These are phyloP conservation scores for Florisuga fusca DNA, from an alignment of 2,797 vertebrate genomes.

Conservation along the genomic window DNA sequence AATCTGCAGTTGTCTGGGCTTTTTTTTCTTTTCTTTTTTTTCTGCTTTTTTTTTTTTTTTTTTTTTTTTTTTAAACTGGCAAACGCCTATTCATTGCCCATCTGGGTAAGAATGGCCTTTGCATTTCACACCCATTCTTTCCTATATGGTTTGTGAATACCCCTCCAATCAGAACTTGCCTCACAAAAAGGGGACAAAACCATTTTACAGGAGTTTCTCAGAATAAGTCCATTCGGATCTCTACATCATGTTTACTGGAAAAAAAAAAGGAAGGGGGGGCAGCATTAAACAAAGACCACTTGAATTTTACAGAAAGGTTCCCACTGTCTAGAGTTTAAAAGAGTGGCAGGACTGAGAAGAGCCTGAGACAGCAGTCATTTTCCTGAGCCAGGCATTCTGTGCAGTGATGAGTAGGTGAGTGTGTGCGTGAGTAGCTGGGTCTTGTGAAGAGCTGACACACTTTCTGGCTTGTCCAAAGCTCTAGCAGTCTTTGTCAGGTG, in stretches of 20 bases:
- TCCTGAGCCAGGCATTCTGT: constrained; percentile 67
- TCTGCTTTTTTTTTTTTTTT: neutral
- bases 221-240: constrained; percentile 77
- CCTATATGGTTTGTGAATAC: constrained; percentile 79
- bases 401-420: constrained; percentile 37
- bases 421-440: neutral
- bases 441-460: neutral
- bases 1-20: constrained; percentile 69
- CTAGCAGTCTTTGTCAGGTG: neutral
- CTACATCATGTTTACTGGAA: constrained; percentile 78
- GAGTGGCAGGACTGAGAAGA: constrained; percentile 79
- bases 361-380: constrained; percentile 57
- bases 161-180: constrained; percentile 79
- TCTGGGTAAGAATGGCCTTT: constrained; percentile 79
- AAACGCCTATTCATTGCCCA: constrained; percentile 81
- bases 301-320: constrained; percentile 78
- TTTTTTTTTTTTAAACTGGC: constrained; percentile 64
- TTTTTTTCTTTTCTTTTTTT: constrained; percentile 23
- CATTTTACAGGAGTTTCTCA: constrained; percentile 81
- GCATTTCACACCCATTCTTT: constrained; percentile 82
- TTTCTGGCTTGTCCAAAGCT: constrained; percentile 17
- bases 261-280: constrained; percentile 15
- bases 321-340: constrained; percentile 78
- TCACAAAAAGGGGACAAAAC: constrained; percentile 75
- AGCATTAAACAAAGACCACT: constrained; percentile 76